Base-by-base conservation (phyloP, 2,113 vertebrate species). In the Cariama cristata region DNA sequence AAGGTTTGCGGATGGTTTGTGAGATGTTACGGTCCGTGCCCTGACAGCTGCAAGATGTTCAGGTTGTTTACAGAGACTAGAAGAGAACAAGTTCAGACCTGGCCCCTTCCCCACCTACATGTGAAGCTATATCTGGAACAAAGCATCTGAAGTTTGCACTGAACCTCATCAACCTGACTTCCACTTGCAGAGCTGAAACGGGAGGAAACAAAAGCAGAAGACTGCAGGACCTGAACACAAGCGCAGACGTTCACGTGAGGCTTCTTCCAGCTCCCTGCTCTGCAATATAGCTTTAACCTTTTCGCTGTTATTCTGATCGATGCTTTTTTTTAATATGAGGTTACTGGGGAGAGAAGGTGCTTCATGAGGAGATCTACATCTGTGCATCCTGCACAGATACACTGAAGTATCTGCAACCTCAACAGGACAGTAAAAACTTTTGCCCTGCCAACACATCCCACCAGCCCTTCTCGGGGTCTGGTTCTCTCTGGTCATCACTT, bases 1-100 rank as follows among this genome's bases (percentile, higher is more conserved):
- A 52, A 74, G 22, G 21, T 77, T 91, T 92, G 59, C 73, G 91
- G 56, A 44, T 44, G 44, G 64, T 86, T 85, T 81, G 44, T 56
- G 76, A 86, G 86, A 79, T 16, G 59, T 40, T 74, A 63, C 0
- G 2, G 56, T 58, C 55, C 4, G 0, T 2, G 2, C 45, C 35
- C 80, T 40, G 80, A 92, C 87, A 94, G 73, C 88, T 94, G 90
- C 69, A 67, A 85, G 56, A 52, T 63, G 60, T 58, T 81, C 64
- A 60, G 47, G 73, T 40, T 94, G 55, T 94, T 96, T 79, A 80
- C 8, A 83, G 66, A 69, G 74, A 45, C 14, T 5, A 27, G 62
- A 52, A 71, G 84, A 89, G 60, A 72, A 49, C 19, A 32, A 88
- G 42, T 44, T 72, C 69, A 81, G 44, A 44, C 42, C n/a, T 9